phyloP scores from a whole-genome alignment of 2,888 invertebrate species.

The Trichacis sp. region DNA sequence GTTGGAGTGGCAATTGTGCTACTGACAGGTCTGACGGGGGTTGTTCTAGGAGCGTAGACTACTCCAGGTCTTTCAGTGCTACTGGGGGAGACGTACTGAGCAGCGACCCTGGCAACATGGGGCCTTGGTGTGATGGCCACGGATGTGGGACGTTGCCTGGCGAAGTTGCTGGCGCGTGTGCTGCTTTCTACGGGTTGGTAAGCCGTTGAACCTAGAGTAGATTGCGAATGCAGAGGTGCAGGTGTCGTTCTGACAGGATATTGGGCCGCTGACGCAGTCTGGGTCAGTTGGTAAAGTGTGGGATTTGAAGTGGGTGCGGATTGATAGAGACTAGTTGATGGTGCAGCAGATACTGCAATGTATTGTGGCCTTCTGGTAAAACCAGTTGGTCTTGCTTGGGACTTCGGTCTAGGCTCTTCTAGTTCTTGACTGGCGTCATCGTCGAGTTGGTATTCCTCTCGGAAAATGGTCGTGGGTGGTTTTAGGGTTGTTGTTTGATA shows the following conservation, averaged over 20 bases:
- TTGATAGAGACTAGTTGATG: constrained; percentile 54
- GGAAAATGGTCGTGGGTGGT: constrained; percentile 78
- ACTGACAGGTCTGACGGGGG: constrained; percentile 52
- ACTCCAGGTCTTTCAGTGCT: constrained; percentile 67
- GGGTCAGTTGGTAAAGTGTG: constrained; percentile 68
- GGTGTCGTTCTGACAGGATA: constrained; percentile 75
- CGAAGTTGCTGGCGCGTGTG: constrained; percentile 50
- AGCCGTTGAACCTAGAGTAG: constrained; percentile 48
- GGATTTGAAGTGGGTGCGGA: constrained; percentile 70
- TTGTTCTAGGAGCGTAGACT: constrained; percentile 65
- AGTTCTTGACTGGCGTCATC: constrained; percentile 74
- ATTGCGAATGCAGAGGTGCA: constrained; percentile 66
- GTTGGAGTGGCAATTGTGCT: constrained; percentile 55
- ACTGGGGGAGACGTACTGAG: constrained; percentile 64
- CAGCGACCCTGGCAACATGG: constrained; percentile 62
- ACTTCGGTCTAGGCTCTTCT: constrained; percentile 73
- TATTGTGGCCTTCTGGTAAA: constrained; percentile 65
- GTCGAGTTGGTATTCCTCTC: constrained; percentile 74
- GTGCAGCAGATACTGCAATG: constrained; percentile 49
- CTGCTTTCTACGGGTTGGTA: constrained; percentile 60
- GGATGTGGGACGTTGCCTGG: constrained; percentile 59
- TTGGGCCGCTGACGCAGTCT: constrained; percentile 73
- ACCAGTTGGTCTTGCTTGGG: constrained; percentile 67
- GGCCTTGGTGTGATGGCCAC: constrained; percentile 74
- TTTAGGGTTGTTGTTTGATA: constrained; percentile 68